phyloP scores from a whole-genome alignment of 2,113 vertebrate species.

The Ophiodon elongatus region DNA sequence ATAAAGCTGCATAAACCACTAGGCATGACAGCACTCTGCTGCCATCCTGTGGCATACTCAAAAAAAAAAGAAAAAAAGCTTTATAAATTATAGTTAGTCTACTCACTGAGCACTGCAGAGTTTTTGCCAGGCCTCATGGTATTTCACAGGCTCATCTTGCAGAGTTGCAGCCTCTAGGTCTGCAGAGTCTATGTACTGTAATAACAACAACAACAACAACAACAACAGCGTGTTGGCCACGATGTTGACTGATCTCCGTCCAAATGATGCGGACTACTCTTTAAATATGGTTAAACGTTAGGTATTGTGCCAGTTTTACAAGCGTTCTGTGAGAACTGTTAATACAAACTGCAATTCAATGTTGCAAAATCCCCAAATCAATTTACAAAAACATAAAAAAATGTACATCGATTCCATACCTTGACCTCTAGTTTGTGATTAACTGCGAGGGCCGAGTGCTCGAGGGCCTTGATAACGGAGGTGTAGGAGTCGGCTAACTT shows the following conservation, averaged over 20 bases:
- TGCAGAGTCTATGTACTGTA: constrained; percentile 95
- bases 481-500: constrained; percentile 97
- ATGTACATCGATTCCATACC: constrained; percentile 76
- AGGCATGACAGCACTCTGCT: constrained; percentile 22
- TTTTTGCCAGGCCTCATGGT: constrained; percentile 98
- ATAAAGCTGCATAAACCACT: background rate
- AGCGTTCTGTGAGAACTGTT: background rate
- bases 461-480: constrained; percentile 96
- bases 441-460: constrained; percentile 96
- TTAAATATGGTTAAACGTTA: background rate
- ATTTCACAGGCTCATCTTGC: constrained; percentile 94
- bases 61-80: background rate
- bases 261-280: background rate
- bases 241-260: background rate
- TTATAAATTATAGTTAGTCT: background rate
- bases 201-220: constrained; percentile 24
- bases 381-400: background rate
- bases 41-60: constrained; percentile 40
- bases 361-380: background rate
- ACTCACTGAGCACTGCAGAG: constrained; percentile 96
- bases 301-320: background rate
- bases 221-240: background rate
- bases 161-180: constrained; percentile 90
- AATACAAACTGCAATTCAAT: background rate
- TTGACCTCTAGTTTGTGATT: constrained; percentile 97